phyloP scores from a whole-genome alignment of 2,888 invertebrate species.

The Eutolmus rufibarbis region DNA sequence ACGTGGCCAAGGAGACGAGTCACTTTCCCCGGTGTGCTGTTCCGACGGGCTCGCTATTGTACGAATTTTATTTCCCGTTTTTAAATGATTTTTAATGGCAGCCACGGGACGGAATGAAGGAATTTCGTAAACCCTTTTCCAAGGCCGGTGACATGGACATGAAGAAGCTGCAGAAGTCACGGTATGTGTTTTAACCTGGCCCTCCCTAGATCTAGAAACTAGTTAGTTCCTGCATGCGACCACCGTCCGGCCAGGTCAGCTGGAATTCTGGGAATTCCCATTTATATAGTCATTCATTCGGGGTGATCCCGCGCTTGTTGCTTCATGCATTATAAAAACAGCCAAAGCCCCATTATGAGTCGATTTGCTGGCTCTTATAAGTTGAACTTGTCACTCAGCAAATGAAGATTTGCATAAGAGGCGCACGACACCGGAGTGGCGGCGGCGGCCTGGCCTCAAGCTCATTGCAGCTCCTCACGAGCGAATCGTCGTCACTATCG shows the following conservation, averaged over 20 bases:
- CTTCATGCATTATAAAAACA: not conserved
- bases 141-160: constrained; percentile 47
- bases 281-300: not conserved
- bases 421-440: not conserved
- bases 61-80: not conserved
- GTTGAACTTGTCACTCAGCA: not conserved
- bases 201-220: not conserved
- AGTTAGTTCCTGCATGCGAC: not conserved
- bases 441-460: not conserved
- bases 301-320: not conserved
- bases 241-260: not conserved
- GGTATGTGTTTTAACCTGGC: constrained; percentile 41
- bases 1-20: not conserved
- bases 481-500: not conserved
- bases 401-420: not conserved
- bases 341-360: not conserved
- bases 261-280: not conserved
- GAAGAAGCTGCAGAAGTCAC: constrained; percentile 49
- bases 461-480: not conserved
- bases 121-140: constrained; percentile 42
- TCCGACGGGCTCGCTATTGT: not conserved
- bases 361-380: not conserved
- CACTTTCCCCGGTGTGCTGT: not conserved
- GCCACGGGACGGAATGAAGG: constrained; percentile 42
- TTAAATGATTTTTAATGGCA: constrained; percentile 35